Percentiles rank a stretch among this genome's conserved stretches.
These are phyloP conservation scores for Euura saliciscinereae DNA, from an alignment of 1,140 invertebrate genomes.

Conservation along the genomic window DNA sequence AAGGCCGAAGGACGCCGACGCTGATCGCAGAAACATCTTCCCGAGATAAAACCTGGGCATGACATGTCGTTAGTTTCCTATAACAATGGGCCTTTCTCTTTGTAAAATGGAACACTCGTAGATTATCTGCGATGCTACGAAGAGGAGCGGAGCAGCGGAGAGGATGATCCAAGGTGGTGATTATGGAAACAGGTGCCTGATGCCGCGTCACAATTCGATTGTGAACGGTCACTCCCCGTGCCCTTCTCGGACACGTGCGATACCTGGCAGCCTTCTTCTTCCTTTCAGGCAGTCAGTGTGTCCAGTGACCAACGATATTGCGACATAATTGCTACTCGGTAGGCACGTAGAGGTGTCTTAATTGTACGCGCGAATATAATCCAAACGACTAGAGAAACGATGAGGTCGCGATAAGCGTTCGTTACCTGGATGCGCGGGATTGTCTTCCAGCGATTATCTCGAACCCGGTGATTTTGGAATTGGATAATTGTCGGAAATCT, in stretches of 20 bases:
- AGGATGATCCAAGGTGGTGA: slow-evolving; percentile 26
- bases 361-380: slow-evolving; percentile 5
- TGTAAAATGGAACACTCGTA: slow-evolving; percentile 8
- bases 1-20: neutral
- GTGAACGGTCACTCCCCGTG: slow-evolving; percentile 19
- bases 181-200: slow-evolving; percentile 48
- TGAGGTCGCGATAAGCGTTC: neutral
- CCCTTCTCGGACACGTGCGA: slow-evolving; percentile 1
- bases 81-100: slow-evolving; percentile 27
- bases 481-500: neutral
- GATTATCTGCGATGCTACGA: neutral
- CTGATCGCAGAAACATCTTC: neutral
- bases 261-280: neutral
- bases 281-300: neutral
- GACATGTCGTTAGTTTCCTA: slow-evolving; percentile 4
- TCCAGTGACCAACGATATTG: slow-evolving; percentile 3
- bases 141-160: neutral
- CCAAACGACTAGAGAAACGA: neutral
- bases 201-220: slow-evolving; percentile 40
- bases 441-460: neutral
- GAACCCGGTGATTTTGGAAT: neutral
- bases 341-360: slow-evolving; percentile 1
- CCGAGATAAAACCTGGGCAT: neutral
- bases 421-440: neutral
- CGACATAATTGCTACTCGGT: neutral